Evolutionary conservation across 2,888 invertebrate genomes (phyloP).

Genomic region (Pollenia angustigena): DNA sequence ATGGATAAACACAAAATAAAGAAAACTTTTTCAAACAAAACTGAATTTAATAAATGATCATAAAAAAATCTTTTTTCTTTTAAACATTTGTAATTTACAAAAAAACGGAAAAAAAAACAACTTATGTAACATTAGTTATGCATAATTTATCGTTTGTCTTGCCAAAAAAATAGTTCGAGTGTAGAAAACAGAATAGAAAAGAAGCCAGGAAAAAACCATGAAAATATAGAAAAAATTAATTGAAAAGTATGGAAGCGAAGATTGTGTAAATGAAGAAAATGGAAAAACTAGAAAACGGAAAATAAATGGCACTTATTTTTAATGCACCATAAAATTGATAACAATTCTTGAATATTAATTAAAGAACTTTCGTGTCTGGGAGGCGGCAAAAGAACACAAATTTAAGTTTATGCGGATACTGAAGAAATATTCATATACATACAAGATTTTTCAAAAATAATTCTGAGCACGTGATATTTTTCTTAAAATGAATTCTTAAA

Average conservation of each 20-base stretch:
- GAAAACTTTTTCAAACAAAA: background rate
- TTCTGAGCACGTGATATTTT: no score
- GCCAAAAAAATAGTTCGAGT: conserved; percentile 47
- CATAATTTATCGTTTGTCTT: conserved; percentile 65
- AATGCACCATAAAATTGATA: conserved; percentile 58
- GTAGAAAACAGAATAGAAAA: conserved; percentile 27
- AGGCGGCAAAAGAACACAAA: background rate
- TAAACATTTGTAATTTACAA: background rate
- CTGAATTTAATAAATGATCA: conserved; percentile 26
- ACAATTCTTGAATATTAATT: conserved; percentile 51
- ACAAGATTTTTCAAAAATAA: background rate
- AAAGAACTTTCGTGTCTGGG: background rate
- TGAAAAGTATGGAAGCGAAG: conserved; percentile 32
- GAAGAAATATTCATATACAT: background rate
- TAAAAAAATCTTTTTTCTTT: background rate
- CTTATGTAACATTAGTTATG: conserved; percentile 53
- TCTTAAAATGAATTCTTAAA: no score
- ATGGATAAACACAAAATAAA: background rate
- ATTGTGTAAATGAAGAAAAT: conserved; percentile 17
- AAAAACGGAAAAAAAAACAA: background rate
- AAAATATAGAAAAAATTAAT: conserved; percentile 24
- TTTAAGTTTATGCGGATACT: background rate
- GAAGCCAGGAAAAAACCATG: background rate
- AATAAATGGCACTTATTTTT: conserved; percentile 33
- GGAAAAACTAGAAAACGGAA: background rate